These are phyloP conservation scores for Tetragnatha versicolor DNA, from an alignment of 1,140 invertebrate species.

Conservation along the genomic window DNA sequence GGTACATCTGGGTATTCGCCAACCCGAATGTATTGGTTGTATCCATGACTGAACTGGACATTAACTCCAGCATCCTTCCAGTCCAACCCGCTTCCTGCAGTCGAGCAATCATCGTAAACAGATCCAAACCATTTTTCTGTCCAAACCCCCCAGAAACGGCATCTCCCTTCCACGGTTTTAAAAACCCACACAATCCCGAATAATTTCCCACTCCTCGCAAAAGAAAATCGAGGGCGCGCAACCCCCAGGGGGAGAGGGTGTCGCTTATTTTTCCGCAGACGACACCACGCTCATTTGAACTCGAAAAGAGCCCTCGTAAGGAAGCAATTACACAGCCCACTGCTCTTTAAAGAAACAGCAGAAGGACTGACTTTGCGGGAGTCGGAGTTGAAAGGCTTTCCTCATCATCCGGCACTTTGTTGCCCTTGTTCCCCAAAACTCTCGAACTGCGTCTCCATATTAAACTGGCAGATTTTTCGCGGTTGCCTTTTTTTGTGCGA, in stretches of 20 bases:
- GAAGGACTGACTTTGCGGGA: constrained; percentile 39
- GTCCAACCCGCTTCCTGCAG: no score
- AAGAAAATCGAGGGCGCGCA: no score
- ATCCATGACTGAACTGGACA: no score
- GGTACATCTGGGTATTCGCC: no score
- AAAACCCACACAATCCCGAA: no score
- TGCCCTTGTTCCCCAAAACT: neutral
- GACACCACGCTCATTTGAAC: constrained; percentile 32
- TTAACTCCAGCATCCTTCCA: no score
- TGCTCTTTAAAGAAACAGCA: constrained; percentile 16
- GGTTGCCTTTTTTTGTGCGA: neutral
- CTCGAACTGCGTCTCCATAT: neutral
- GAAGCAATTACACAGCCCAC: constrained; percentile 48
- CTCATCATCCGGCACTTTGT: constrained; percentile 28
- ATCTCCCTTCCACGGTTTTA: no score
- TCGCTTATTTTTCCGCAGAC: constrained; percentile 21
- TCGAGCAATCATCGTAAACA: no score
- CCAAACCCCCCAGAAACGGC: no score
- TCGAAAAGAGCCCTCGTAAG: constrained; percentile 35
- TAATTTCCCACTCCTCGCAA: no score
- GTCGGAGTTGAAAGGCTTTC: neutral
- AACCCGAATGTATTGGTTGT: no score
- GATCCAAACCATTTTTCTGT: no score
- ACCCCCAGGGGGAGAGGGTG: neutral
- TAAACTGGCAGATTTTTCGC: neutral